phyloP scores from a whole-genome alignment of 1,140 invertebrate species.

The Drosophila albomicans region DNA sequence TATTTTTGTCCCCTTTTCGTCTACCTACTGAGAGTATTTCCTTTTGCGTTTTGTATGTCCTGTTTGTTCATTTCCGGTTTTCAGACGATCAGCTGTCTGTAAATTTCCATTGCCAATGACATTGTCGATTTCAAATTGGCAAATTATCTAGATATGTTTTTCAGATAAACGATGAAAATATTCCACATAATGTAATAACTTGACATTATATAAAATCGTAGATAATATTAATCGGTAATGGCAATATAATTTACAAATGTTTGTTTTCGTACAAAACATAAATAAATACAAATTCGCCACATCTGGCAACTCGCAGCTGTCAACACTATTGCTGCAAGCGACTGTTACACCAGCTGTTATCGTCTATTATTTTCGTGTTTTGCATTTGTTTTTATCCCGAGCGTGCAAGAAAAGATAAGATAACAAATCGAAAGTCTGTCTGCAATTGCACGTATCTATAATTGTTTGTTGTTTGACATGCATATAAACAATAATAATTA shows the following conservation, averaged over 20 bases:
- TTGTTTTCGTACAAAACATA: too few relatives aligned
- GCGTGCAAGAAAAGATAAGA: conserved; percentile 20
- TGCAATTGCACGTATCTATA: not conserved
- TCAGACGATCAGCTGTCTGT: not conserved
- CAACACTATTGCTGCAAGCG: conserved; percentile 8
- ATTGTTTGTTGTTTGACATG: conserved; percentile 21
- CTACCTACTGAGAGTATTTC: conserved; percentile 30
- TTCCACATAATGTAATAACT: too few relatives aligned
- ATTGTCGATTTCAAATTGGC: not conserved
- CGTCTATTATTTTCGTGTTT: conserved; percentile 2
- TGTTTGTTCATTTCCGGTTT: conserved; percentile 34
- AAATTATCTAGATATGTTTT: not conserved
- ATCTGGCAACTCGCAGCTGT: conserved; percentile 3
- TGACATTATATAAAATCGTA: too few relatives aligned
- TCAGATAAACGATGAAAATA: too few relatives aligned
- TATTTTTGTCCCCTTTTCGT: conserved; percentile 5
- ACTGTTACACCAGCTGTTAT: conserved; percentile 38
- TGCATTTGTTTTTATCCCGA: conserved; percentile 10
- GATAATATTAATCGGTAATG: too few relatives aligned
- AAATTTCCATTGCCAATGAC: conserved; percentile 7
- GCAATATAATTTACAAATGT: too few relatives aligned
- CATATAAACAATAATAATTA: conserved; percentile 26
- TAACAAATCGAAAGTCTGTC: conserved; percentile 4
- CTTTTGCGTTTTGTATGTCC: conserved; percentile 21
- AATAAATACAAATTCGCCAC: not conserved